These are phyloP conservation scores for Mystacides longicornis DNA, from an alignment of 2,888 invertebrate species.

Conservation along the genomic window DNA sequence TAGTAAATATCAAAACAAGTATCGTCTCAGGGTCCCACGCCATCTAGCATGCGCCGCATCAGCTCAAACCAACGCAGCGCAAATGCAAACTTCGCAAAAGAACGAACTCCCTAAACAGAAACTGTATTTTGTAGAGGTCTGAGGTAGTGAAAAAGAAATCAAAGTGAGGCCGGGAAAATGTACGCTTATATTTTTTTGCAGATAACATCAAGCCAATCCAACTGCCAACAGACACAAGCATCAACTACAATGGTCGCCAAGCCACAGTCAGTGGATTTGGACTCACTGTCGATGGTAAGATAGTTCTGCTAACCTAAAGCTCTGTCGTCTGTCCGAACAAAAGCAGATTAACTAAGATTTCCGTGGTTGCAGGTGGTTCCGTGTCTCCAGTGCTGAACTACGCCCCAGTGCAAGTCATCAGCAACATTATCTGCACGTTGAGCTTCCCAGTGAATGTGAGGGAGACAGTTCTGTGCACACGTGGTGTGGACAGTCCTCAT, in stretches of 20 bases:
- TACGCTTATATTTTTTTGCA: neutral
- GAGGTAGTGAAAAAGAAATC: too few relatives aligned
- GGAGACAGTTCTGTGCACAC: neutral
- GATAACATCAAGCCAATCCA: neutral
- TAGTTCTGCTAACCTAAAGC: too few relatives aligned
- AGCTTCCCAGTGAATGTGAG: neutral
- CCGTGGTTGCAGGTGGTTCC: neutral
- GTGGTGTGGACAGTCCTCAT: neutral
- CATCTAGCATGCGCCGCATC: too few relatives aligned
- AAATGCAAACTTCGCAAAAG: too few relatives aligned
- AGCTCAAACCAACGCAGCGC: too few relatives aligned
- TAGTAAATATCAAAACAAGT: too few relatives aligned
- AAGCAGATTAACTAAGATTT: too few relatives aligned
- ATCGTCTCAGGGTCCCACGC: too few relatives aligned
- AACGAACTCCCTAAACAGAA: too few relatives aligned
- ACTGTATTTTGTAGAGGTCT: too few relatives aligned
- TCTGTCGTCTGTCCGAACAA: too few relatives aligned
- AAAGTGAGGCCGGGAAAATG: too few relatives aligned
- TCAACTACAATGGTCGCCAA: neutral
- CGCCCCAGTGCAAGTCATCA: neutral
- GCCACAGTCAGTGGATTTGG: neutral
- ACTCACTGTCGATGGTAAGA: neutral
- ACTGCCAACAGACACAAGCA: neutral
- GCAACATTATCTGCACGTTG: neutral
- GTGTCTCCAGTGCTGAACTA: neutral